These are phyloP conservation scores for Prorops nasuta DNA, from an alignment of 1,140 invertebrate genomes.

Conservation along the genomic window DNA sequence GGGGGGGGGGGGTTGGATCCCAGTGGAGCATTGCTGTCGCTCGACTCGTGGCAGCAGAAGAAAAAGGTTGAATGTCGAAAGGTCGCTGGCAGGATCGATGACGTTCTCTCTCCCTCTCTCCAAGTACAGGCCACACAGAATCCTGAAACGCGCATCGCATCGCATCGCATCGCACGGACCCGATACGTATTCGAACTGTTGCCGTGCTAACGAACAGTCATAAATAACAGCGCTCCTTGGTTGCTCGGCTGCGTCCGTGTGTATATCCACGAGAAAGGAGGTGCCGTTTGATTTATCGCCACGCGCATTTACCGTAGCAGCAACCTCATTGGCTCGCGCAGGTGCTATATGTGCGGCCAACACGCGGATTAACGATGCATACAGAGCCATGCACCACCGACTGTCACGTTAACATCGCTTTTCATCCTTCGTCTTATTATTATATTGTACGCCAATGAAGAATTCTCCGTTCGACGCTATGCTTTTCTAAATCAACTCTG, in stretches of 20 bases:
- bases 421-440: no score
- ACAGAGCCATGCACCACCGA: conserved; percentile 2
- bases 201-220: conserved; percentile 40
- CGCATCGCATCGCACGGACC: no score
- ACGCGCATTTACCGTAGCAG: neutral
- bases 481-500: no score
- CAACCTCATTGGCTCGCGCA: conserved; percentile 16
- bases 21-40: no score
- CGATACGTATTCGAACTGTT: conserved; percentile 34
- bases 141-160: no score
- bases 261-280: conserved; percentile 20
- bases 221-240: conserved; percentile 30
- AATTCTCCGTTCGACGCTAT: no score
- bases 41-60: no score
- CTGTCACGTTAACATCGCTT: conserved; percentile 24
- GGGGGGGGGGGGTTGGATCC: no score
- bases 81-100: no score
- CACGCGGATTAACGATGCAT: neutral
- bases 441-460: no score
- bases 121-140: conserved; percentile 27
- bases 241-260: neutral
- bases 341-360: conserved; percentile 28
- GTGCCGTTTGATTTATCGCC: conserved; percentile 42
- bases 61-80: no score
- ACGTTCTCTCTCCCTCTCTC: no score